A percentile compares a stretch with the other conserved stretches of the same genome.
phyloP scores from a whole-genome alignment of 1,140 invertebrate genomes.

The Aphaenogaster ashmeadi region DNA sequence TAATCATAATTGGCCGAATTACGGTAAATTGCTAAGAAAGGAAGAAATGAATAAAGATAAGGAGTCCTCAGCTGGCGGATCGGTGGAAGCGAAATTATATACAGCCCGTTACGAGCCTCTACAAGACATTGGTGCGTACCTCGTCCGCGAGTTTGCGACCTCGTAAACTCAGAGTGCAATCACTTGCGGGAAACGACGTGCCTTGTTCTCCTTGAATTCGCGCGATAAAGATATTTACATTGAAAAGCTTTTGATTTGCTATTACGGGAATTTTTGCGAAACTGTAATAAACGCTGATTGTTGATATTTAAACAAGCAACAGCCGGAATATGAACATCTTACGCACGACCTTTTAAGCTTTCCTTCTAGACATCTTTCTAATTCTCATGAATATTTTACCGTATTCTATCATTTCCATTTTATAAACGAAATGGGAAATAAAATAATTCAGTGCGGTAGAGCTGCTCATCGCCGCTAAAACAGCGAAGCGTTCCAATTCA shows the following conservation, averaged over 20 bases:
- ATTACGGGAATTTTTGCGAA: not conserved
- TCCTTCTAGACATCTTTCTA: not conserved
- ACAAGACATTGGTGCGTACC: not conserved
- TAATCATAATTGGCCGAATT: constrained; percentile 40
- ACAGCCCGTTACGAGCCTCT: not conserved
- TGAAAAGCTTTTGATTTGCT: not conserved
- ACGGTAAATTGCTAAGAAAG: constrained; percentile 14
- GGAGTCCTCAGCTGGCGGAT: not conserved
- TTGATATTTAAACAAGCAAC: not conserved
- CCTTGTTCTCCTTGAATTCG: not conserved
- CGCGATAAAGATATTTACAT: not conserved
- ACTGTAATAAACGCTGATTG: not conserved
- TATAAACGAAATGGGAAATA: constrained; percentile 1
- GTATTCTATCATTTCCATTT: not conserved
- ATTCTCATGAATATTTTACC: not conserved
- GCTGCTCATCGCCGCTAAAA: constrained; percentile 3
- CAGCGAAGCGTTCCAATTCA: not conserved
- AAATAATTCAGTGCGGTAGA: not conserved
- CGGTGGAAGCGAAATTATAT: constrained; percentile 20
- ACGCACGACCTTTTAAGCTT: not conserved
- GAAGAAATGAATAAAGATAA: constrained; percentile 32
- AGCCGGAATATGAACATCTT: not conserved
- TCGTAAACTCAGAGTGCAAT: constrained; percentile 27
- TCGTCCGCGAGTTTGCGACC: constrained; percentile 20
- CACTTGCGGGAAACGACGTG: constrained; percentile 1